Percentiles rank a stretch among this genome's conserved stretches.
Conservation (phyloP, 2,113 vertebrate species). For the Todiramphus chloris region DNA sequence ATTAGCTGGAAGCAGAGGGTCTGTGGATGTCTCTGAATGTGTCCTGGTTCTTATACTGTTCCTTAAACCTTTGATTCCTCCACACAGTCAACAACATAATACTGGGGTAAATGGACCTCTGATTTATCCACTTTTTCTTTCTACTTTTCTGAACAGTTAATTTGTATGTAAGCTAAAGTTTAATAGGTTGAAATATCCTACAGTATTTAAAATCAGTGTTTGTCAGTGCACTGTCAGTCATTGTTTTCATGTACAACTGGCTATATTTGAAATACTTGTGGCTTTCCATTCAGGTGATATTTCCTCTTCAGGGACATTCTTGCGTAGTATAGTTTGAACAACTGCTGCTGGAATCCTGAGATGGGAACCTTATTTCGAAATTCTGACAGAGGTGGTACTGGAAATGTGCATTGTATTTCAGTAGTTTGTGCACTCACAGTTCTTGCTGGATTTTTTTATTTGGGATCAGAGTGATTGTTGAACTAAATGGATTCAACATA, state of each 20-base stretch:
- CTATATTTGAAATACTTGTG: constrained; percentile 35
- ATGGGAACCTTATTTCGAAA: constrained; percentile 53
- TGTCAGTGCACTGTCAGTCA: not conserved
- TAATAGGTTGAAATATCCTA: not conserved
- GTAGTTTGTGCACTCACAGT: not conserved
- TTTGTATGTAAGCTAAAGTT: not conserved
- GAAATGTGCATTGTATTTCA: constrained; percentile 36
- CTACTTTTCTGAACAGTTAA: not conserved
- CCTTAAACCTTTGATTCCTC: not conserved
- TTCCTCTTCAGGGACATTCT: constrained; percentile 63
- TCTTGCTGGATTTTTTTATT: constrained; percentile 41
- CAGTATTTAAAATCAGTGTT: not conserved
- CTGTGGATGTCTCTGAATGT: not conserved
- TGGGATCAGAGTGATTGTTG: constrained; percentile 13
- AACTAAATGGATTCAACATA: not conserved
- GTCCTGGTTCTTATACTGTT: not conserved
- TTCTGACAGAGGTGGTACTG: constrained; percentile 42
- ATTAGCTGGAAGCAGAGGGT: not conserved
- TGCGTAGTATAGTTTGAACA: constrained; percentile 56
- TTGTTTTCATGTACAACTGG: not conserved
- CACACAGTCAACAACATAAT: not conserved
- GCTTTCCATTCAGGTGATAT: constrained; percentile 55
- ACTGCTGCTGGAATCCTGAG: constrained; percentile 42
- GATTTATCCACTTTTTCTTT: not conserved
- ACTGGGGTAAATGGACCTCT: not conserved